Base-by-base conservation (phyloP, 1,140 invertebrate species). In the Drosophila pruinosa region DNA sequence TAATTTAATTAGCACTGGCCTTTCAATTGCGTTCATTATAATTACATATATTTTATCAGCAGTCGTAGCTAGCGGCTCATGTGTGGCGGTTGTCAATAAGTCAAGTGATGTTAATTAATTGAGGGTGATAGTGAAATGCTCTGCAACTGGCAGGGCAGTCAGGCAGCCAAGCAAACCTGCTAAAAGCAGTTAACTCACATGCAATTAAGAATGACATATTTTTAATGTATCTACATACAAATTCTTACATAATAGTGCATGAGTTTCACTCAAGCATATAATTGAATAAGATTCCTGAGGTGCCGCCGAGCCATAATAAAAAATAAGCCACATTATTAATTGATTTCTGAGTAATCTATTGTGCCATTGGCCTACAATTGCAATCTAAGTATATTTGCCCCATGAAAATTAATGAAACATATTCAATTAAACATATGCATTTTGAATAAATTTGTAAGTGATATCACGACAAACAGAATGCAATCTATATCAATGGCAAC, bases 21-120 rank as follows among this genome's bases (percentile, higher is more conserved):
- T 75, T 79, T 81, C 81, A 85, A 86, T 86, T 85, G 81, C 65
- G 73, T 71, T 85, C 77, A 45, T 72, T 85, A 77, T 85, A 85
- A 85, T 85, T 81, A 85, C 81, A 86, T 77, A 85, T 58, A 85
- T 81, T 76, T 86, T 80, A 86, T 80, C 81, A 85, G 59, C 67
- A 73, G 64, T 56, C 48, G 39, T 39, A 56, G 69, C 38, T 34
- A 62, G 17, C 39, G 47, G 43, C 31, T 21, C 24, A 62, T 77
- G 61, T 39, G 48, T 48, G 62, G 34, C 58, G 31, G 39, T 69
- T 88, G 82, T 88, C 82, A 88, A 88, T 88, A 88, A 88, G 82
- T 88, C 82, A 88, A 88, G 79, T 88, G 82, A 88, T 82, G 67
- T 88, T 88, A 88, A 88, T 88, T 88, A 88, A 88, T 88, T 82